Percentiles rank a stretch among this genome's conserved stretches.
Conservation (phyloP, 1,140 invertebrate genomes). For the Mesaphorura yosii region DNA sequence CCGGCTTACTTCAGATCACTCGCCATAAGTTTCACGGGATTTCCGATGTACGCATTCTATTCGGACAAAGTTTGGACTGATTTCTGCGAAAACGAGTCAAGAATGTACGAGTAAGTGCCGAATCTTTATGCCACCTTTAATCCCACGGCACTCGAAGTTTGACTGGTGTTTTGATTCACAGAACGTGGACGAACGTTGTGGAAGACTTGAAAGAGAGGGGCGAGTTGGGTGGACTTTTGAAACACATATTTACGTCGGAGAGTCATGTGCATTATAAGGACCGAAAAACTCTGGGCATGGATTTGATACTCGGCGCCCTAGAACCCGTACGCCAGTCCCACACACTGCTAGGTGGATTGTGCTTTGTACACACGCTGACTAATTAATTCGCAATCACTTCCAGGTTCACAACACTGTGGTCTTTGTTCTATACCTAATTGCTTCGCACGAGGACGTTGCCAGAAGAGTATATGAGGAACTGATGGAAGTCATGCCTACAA, state of each 20-base stretch:
- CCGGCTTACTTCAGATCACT: constrained; percentile 34
- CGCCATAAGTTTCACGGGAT: constrained; percentile 49
- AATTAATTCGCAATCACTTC: background rate
- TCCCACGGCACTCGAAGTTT: too few relatives aligned
- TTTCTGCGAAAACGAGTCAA: constrained; percentile 60
- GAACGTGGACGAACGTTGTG: background rate
- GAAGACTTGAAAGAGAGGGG: background rate
- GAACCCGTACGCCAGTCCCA: constrained; percentile 68
- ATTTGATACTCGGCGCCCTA: constrained; percentile 75
- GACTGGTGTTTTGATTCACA: constrained; percentile 47
- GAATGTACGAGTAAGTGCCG: constrained; percentile 50
- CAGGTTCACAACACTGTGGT: constrained; percentile 7
- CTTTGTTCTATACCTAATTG: constrained; percentile 6
- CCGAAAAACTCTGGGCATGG: constrained; percentile 70
- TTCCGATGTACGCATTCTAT: constrained; percentile 70
- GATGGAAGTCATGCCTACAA: constrained; percentile 40
- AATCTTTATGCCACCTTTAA: too few relatives aligned
- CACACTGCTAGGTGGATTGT: too few relatives aligned
- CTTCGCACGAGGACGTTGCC: constrained; percentile 39
- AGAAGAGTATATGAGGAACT: constrained; percentile 63
- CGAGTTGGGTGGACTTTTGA: background rate
- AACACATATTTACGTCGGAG: constrained; percentile 40
- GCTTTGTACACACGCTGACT: constrained; percentile 1
- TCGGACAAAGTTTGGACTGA: constrained; percentile 58
- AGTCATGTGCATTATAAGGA: constrained; percentile 64